Base-by-base conservation (phyloP, 2,113 vertebrate genomes). In the Galbula dea region DNA sequence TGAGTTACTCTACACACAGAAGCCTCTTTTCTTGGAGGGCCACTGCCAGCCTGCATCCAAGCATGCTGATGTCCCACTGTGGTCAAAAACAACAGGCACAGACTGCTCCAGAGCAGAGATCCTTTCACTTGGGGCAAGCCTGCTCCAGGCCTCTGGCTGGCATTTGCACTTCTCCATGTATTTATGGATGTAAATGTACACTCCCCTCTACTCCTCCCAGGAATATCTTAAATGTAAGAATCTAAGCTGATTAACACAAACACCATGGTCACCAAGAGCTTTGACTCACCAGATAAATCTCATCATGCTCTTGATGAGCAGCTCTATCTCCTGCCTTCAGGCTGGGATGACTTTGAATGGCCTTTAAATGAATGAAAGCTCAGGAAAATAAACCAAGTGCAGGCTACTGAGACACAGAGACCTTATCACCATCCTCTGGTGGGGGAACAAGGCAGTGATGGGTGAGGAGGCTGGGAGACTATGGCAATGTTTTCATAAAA, bases 321-420 rank as follows among this genome's bases (percentile, higher is more conserved):
- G 61, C 45, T 75, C 62, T 34, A 5, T 39, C 61, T 55, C 63
- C 81, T 68, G 30, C 46, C 74, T 69, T 75, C 89, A 77, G 86
- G 54, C 54, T 51, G 34, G 39, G 19, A 66, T 76, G 74, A 62
- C 74, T 89, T 54, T 73, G 48, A 96, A 65, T 2, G 12, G 71
- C 51, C 55, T 92, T 83, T 74, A 77, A n/a, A 65, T 27, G 54
- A 82, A 43, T 22, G 41, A 52, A 67, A 93, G 34, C 34, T 69
- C 34, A 27, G 58, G 69, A 69, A 93, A 91, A 89, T 24, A 72
- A 90, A 83, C 62, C 58, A 85, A 78, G 65, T 49, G 77, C 57
- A 82, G 62, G 5, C 30, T 41, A 15, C 3, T 8, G 58, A 46
- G 61, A 54, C 18, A 34, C 13, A 9, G 30, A 43, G 83, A 86